phyloP scores from a whole-genome alignment of 2,888 invertebrate genomes.

The Erannis defoliaria region DNA sequence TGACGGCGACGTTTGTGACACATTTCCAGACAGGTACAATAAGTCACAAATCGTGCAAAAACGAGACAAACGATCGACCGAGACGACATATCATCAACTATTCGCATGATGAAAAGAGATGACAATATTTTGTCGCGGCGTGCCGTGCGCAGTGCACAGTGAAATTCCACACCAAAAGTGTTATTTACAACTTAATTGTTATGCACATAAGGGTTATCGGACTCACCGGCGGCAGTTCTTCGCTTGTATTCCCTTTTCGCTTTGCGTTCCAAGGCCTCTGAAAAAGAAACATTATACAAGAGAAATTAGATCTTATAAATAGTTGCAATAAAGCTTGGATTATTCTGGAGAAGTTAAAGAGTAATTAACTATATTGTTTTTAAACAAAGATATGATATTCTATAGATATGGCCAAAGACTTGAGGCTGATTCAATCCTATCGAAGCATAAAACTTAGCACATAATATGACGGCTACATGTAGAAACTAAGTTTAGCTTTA shows the following conservation, averaged over 20 bases:
- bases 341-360: too few species aligned
- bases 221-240: slow-evolving; percentile 72
- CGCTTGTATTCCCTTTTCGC: slow-evolving; percentile 75
- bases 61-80: not conserved
- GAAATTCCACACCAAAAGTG: not conserved
- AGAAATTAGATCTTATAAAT: not conserved
- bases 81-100: not conserved
- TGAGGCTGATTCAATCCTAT: too few species aligned
- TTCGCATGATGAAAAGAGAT: not conserved
- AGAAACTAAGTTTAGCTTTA: too few species aligned
- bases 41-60: too few species aligned
- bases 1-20: too few species aligned
- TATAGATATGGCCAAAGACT: too few species aligned
- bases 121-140: not conserved
- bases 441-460: too few species aligned
- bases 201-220: not conserved
- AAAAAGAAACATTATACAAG: slow-evolving; percentile 31
- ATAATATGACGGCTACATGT: too few species aligned
- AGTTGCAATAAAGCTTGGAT: not conserved
- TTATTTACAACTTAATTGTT: slow-evolving; percentile 2
- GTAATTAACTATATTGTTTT: too few species aligned
- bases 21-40: too few species aligned
- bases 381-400: too few species aligned
- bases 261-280: slow-evolving; percentile 78
- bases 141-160: not conserved